These are phyloP conservation scores for Glyphotaelius pellucidus DNA, from an alignment of 2,888 invertebrate species.

Conservation along the genomic window DNA sequence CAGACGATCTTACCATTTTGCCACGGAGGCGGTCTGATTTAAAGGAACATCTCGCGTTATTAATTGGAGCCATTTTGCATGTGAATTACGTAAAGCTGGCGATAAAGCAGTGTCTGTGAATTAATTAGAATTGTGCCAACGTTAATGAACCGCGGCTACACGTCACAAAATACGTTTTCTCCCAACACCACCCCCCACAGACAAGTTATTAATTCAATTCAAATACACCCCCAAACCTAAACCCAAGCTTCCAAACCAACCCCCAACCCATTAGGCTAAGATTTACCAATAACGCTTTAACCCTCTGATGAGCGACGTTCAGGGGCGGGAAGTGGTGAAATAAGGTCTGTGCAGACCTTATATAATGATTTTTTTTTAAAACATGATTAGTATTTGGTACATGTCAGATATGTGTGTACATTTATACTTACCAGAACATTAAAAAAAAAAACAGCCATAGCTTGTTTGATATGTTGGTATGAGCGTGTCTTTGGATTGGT, in stretches of 20 bases:
- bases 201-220: neutral
- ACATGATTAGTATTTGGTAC: no score
- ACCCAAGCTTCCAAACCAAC: neutral
- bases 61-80: neutral
- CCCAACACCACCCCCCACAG: neutral
- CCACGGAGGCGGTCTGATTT: neutral
- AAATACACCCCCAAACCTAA: neutral
- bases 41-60: neutral
- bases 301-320: no score
- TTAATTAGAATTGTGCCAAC: conserved; percentile 28
- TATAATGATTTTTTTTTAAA: no score
- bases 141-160: conserved; percentile 34
- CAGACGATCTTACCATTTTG: neutral
- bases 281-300: no score
- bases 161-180: conserved; percentile 3
- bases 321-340: no score
- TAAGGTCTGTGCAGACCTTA: no score
- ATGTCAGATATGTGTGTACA: no score
- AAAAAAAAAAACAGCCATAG: no score
- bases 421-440: no score
- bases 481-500: no score
- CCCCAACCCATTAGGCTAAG: neutral
- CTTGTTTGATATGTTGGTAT: no score
- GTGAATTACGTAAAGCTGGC: conserved; percentile 7
- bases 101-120: conserved; percentile 29